Percentiles rank a stretch among this genome's conserved stretches.
Conservation (phyloP, 2,888 invertebrate genomes). For the Iselma pallidipennis region DNA sequence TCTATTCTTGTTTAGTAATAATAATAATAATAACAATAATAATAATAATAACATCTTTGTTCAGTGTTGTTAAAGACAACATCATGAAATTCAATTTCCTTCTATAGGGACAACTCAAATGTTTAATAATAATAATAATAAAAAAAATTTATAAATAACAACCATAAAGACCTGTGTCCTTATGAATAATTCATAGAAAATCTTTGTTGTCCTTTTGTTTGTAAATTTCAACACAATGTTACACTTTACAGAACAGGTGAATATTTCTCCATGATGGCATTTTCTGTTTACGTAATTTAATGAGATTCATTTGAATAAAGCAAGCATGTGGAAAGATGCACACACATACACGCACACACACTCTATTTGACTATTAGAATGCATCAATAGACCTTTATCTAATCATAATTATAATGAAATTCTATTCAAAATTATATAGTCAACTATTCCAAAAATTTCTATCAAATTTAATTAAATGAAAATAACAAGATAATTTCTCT, state of each 20-base stretch:
- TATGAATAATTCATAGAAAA: slow-evolving; percentile 25
- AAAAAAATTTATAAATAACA: neutral
- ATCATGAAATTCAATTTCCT: neutral
- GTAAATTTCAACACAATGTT: slow-evolving; percentile 29
- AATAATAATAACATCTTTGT: neutral
- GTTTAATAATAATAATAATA: neutral
- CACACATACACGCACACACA: no score
- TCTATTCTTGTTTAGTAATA: neutral
- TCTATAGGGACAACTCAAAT: neutral
- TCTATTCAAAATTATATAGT: neutral
- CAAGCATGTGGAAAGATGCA: neutral
- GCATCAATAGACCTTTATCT: neutral
- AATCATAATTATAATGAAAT: neutral
- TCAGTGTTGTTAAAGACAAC: neutral
- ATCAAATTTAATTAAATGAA: neutral
- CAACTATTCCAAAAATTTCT: neutral
- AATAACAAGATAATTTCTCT: slow-evolving; percentile 1
- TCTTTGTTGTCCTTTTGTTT: slow-evolving; percentile 26
- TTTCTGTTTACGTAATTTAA: slow-evolving; percentile 1
- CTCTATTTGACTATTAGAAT: neutral
- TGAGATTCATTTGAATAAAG: neutral
- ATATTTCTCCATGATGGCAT: slow-evolving; percentile 7
- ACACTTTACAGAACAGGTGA: slow-evolving; percentile 27
- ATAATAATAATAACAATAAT: neutral
- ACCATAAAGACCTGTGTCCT: neutral